Percentiles rank a stretch among this genome's conserved stretches.
phyloP scores from a whole-genome alignment of 2,888 invertebrate species.

The Eilema depressum region DNA sequence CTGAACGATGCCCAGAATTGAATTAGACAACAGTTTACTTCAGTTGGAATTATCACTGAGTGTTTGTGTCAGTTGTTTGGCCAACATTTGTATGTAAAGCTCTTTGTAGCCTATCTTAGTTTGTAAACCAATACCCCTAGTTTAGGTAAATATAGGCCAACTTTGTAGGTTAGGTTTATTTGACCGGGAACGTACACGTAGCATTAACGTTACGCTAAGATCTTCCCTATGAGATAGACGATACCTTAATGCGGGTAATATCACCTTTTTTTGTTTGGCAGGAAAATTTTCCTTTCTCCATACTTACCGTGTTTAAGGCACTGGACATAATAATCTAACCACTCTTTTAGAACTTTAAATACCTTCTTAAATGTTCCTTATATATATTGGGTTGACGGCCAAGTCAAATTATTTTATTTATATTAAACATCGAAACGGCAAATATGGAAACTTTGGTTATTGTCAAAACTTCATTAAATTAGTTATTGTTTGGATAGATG shows the following conservation, averaged over 20 bases:
- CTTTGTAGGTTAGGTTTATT: neutral
- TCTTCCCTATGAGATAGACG: neutral
- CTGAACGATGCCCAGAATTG: conserved; percentile 20
- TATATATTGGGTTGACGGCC: no score
- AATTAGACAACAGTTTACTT: neutral
- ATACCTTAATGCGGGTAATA: neutral
- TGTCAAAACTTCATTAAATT: no score
- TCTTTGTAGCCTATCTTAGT: neutral
- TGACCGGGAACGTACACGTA: neutral
- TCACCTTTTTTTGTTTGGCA: neutral
- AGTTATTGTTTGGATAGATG: no score
- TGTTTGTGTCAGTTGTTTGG: conserved; percentile 1
- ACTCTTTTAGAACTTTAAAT: neutral
- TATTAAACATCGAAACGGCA: no score
- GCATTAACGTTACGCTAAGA: neutral
- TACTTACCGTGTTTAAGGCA: neutral
- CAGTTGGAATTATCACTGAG: neutral
- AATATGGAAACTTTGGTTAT: no score
- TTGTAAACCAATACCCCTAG: no score
- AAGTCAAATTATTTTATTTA: no score
- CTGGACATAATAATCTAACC: neutral
- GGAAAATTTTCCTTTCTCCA: neutral
- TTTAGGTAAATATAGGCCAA: neutral
- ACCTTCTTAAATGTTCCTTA: no score
- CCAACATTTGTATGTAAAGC: neutral